These are phyloP conservation scores for Caranx melampygus DNA, from an alignment of 2,113 vertebrate species.

Conservation along the genomic window DNA sequence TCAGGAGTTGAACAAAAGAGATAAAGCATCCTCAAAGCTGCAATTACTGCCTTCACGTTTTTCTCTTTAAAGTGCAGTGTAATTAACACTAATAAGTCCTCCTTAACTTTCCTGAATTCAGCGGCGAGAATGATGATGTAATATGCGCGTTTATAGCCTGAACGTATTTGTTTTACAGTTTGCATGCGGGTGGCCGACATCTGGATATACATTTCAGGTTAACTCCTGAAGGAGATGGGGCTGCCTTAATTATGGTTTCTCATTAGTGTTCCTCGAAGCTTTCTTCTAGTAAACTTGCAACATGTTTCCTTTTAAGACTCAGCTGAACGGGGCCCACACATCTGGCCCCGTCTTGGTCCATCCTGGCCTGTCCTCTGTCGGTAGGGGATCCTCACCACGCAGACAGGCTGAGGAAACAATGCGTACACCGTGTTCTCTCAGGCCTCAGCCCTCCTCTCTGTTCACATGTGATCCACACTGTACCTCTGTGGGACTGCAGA, in stretches of 20 bases:
- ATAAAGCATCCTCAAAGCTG: constrained; percentile 1
- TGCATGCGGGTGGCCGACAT: constrained; percentile 48
- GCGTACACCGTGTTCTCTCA: constrained; percentile 49
- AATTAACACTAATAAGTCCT: constrained; percentile 28
- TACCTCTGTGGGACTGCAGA: constrained; percentile 32
- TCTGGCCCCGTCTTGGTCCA: constrained; percentile 48
- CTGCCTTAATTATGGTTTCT: constrained; percentile 37
- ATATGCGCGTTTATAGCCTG: constrained; percentile 16
- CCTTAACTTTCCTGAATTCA: constrained; percentile 17
- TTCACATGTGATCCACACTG: constrained; percentile 29
- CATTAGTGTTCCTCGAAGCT: constrained; percentile 10
- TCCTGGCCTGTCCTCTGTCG: constrained; percentile 25
- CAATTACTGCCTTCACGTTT: neutral
- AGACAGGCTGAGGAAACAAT: constrained; percentile 65
- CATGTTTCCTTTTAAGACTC: constrained; percentile 36
- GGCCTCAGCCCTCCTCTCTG: constrained; percentile 12
- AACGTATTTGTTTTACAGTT: constrained; percentile 38
- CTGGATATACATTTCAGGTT: constrained; percentile 49
- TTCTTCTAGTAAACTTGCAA: constrained; percentile 22
- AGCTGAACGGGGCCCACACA: constrained; percentile 30
- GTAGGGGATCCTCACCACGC: constrained; percentile 62
- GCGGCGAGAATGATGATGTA: constrained; percentile 23
- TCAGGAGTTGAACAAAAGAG: neutral
- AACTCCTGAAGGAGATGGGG: constrained; percentile 39
- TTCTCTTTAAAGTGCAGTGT: constrained; percentile 10